A percentile compares a stretch with the other conserved stretches of the same genome.
phyloP scores from a whole-genome alignment of 2,888 invertebrate genomes.

The Ephialtes manifestator region DNA sequence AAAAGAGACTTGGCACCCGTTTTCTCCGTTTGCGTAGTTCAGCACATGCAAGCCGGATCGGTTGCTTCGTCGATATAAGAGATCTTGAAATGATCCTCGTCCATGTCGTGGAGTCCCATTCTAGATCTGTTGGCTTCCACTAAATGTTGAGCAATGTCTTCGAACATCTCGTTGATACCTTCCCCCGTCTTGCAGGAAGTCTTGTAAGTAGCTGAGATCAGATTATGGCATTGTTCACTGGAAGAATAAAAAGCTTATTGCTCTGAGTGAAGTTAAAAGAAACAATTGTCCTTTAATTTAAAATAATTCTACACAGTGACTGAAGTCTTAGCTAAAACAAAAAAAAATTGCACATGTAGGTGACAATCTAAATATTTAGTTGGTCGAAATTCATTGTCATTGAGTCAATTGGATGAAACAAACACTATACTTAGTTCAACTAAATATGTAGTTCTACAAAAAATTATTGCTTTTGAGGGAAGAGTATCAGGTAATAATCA shows the following conservation, averaged over 20 bases:
- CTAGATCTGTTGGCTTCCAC: constrained; percentile 93
- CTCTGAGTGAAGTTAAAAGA: not conserved
- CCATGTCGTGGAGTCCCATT: constrained; percentile 93
- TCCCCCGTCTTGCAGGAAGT: constrained; percentile 96
- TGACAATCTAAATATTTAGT: too few species aligned
- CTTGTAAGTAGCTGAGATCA: constrained; percentile 95
- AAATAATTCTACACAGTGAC: not conserved
- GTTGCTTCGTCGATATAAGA: constrained; percentile 88
- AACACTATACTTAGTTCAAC: too few species aligned
- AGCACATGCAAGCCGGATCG: constrained; percentile 87
- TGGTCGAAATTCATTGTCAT: too few species aligned
- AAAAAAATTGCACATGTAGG: too few species aligned
- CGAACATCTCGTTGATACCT: constrained; percentile 96
- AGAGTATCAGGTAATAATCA: too few species aligned
- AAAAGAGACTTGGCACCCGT: constrained; percentile 47
- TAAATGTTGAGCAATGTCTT: constrained; percentile 93
- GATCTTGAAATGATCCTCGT: constrained; percentile 92
- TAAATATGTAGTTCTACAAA: too few species aligned
- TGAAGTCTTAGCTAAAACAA: not conserved
- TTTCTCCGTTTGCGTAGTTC: constrained; percentile 65
- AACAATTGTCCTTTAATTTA: not conserved
- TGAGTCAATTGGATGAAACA: too few species aligned
- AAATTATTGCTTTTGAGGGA: too few species aligned
- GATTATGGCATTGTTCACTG: constrained; percentile 96
- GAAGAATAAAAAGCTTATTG: constrained; percentile 77